Evolutionary conservation across 2,888 invertebrate species (phyloP).

Genomic region (Hemithea aestivaria): DNA sequence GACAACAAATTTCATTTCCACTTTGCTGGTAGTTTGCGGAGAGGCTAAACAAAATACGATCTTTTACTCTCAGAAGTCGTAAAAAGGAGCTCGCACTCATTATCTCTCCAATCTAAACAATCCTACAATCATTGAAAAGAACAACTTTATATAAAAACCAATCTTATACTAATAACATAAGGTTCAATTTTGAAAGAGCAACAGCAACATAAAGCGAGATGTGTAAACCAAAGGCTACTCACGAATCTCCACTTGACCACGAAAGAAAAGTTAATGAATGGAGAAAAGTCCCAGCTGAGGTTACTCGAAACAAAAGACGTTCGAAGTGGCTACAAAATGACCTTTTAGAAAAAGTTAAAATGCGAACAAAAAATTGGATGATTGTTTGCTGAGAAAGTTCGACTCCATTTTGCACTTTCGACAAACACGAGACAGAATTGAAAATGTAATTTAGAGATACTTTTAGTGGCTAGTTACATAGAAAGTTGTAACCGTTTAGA

Average conservation of each 20-base stretch:
- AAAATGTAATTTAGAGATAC: slow-evolving; percentile 1
- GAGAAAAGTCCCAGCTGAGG: slow-evolving; percentile 44
- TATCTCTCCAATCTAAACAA: slow-evolving; percentile 47
- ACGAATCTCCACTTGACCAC: slow-evolving; percentile 48
- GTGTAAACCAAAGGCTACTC: slow-evolving; percentile 33
- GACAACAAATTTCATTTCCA: slow-evolving; percentile 11
- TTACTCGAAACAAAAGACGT: slow-evolving; percentile 54
- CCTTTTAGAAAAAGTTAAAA: slow-evolving; percentile 31
- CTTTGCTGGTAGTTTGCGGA: no score
- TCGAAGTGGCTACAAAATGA: slow-evolving; percentile 35
- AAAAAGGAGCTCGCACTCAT: slow-evolving; percentile 43
- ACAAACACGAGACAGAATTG: slow-evolving; percentile 8
- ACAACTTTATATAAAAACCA: slow-evolving; percentile 22
- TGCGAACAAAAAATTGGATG: slow-evolving; percentile 21
- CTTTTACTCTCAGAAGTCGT: slow-evolving; percentile 38
- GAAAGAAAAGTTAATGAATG: slow-evolving; percentile 55
- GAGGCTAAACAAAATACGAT: slow-evolving; percentile 24
- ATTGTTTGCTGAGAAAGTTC: slow-evolving; percentile 12
- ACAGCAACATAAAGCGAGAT: slow-evolving; percentile 10
- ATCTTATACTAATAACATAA: slow-evolving; percentile 15
- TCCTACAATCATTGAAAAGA: slow-evolving; percentile 28
- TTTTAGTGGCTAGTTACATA: slow-evolving; percentile 2
- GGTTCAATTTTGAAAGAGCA: slow-evolving; percentile 21
- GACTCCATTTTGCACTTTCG: slow-evolving; percentile 9
- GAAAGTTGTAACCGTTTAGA: slow-evolving; percentile 10